These are phyloP conservation scores for Ichneumoninae sp. DNA, from an alignment of 2,888 invertebrate species.

Conservation along the genomic window DNA sequence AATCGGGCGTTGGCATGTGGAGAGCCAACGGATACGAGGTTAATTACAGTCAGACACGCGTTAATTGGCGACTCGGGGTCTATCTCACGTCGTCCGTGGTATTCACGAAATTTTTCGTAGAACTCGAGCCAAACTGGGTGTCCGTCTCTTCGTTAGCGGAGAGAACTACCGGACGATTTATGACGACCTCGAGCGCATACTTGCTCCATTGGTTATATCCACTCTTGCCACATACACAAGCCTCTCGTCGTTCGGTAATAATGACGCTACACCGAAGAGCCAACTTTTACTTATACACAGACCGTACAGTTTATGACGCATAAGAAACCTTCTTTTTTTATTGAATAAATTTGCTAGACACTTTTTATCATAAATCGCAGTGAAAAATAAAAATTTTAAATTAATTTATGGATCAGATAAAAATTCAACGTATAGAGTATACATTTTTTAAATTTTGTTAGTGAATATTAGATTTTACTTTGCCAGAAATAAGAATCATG, in stretches of 20 bases:
- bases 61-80: constrained; percentile 45
- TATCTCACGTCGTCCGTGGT: constrained; percentile 31
- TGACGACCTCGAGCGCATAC: constrained; percentile 26
- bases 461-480: too few relatives aligned
- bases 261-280: constrained; percentile 27
- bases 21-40: constrained; percentile 32
- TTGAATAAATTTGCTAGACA: neutral
- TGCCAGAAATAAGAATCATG: too few relatives aligned
- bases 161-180: constrained; percentile 34
- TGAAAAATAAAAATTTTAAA: too few relatives aligned
- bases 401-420: too few relatives aligned
- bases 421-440: too few relatives aligned
- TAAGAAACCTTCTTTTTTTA: constrained; percentile 1
- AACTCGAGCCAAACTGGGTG: constrained; percentile 50
- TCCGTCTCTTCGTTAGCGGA: constrained; percentile 37
- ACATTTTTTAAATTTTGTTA: too few relatives aligned
- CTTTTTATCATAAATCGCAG: too few relatives aligned
- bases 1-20: neutral
- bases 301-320: constrained; percentile 20
- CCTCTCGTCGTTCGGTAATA: constrained; percentile 26
- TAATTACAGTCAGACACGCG: constrained; percentile 52
- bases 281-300: constrained; percentile 4
- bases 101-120: constrained; percentile 29
- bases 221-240: neutral
- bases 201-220: neutral